A percentile compares a stretch with the other conserved stretches of the same genome.
Conservation (phyloP, 2,113 vertebrate species). For the Balaenoptera acutorostrata region DNA sequence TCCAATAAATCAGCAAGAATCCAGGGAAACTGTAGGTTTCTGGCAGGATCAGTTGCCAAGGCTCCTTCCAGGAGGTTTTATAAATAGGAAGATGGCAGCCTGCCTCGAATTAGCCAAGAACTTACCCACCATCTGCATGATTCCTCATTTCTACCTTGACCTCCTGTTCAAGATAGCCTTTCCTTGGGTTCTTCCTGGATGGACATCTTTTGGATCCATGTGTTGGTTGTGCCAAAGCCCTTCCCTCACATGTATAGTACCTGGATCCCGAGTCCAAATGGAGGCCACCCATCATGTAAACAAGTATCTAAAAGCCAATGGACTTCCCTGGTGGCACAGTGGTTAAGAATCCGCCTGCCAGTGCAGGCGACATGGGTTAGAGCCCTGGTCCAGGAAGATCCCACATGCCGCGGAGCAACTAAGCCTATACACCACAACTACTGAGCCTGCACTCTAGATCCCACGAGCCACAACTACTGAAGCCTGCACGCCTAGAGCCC, state of each 20-base stretch:
- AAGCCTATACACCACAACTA: too few relatives aligned
- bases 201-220: neutral
- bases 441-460: too few relatives aligned
- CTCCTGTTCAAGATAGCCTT: neutral
- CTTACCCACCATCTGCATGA: neutral
- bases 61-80: neutral
- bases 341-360: too few relatives aligned
- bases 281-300: neutral
- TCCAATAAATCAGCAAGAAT: neutral
- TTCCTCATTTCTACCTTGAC: neutral
- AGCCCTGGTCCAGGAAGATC: too few relatives aligned
- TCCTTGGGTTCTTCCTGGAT: neutral
- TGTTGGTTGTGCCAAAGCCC: neutral
- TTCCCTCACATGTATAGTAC: neutral
- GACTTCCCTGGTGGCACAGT: too few relatives aligned
- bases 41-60: neutral
- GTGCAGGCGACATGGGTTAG: too few relatives aligned
- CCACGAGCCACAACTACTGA: too few relatives aligned
- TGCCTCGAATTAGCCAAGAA: neutral
- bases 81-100: neutral
- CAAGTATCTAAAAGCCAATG: neutral
- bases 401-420: too few relatives aligned
- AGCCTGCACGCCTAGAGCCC: too few relatives aligned
- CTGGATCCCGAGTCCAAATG: neutral
- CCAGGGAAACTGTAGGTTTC: neutral